Conservation (phyloP, 2,888 invertebrate species). For the Drosophila kuntzei region DNA sequence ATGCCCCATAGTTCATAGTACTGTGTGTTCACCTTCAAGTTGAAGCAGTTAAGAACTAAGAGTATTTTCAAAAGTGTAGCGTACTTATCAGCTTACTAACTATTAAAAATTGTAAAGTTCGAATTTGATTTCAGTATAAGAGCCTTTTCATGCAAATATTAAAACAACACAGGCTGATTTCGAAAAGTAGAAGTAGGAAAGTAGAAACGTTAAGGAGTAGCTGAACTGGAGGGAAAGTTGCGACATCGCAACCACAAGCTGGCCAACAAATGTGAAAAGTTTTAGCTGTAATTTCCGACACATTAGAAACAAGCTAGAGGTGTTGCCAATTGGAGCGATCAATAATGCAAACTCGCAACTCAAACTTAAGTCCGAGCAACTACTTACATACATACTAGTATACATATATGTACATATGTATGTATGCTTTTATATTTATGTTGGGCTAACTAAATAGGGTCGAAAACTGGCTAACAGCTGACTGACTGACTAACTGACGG, state of each 20-base stretch:
- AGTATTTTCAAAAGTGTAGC: constrained; percentile 5
- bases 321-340: constrained; percentile 56
- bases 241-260: constrained; percentile 60
- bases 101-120: constrained; percentile 12
- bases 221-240: constrained; percentile 46
- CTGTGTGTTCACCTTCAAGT: no score
- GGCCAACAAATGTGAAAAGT: constrained; percentile 75
- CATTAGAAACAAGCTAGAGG: constrained; percentile 45
- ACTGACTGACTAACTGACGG: background rate
- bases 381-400: constrained; percentile 7
- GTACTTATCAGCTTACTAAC: constrained; percentile 44
- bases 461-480: constrained; percentile 32
- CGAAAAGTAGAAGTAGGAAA: background rate
- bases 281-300: constrained; percentile 58
- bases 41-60: background rate
- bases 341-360: constrained; percentile 49
- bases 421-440: no score
- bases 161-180: constrained; percentile 22
- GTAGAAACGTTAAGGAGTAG: background rate
- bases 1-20: no score
- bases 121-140: constrained; percentile 16
- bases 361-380: background rate
- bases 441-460: constrained; percentile 21
- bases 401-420: no score
- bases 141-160: constrained; percentile 42